Conservation (phyloP, 2,888 invertebrate species). For the Coenonympha arcania region DNA sequence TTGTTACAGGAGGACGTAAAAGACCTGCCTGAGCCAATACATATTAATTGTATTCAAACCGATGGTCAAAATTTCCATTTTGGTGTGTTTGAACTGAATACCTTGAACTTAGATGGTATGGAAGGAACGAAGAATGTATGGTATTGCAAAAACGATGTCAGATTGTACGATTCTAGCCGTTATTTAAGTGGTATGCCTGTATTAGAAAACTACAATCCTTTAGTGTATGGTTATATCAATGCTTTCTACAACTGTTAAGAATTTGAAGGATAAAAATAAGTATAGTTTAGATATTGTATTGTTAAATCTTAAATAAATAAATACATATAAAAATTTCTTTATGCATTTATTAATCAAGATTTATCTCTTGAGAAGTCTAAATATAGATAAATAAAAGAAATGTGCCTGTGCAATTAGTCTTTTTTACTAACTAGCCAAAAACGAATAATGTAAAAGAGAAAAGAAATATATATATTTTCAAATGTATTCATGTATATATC, state of each 20-base stretch:
- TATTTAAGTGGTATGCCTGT: constrained; percentile 78
- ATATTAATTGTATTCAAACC: constrained; percentile 87
- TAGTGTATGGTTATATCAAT: constrained; percentile 83
- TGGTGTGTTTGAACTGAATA: constrained; percentile 87
- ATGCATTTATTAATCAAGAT: too few species aligned
- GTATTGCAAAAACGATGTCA: constrained; percentile 79
- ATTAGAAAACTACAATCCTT: constrained; percentile 83
- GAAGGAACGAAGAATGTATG: constrained; percentile 83
- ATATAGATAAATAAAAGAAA: constrained; percentile 26
- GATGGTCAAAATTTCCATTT: constrained; percentile 86
- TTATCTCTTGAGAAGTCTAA: too few species aligned
- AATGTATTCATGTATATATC: constrained; percentile 71
- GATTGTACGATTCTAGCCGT: constrained; percentile 78
- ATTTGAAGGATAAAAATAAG: too few species aligned
- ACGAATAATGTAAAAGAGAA: constrained; percentile 28
- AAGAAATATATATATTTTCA: constrained; percentile 40
- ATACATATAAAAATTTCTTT: too few species aligned
- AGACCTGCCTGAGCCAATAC: constrained; percentile 82
- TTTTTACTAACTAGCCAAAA: constrained; percentile 24
- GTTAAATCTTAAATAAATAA: too few species aligned
- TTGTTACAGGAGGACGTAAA: constrained; percentile 72
- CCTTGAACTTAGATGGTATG: constrained; percentile 76
- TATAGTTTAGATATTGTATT: constrained; percentile 23
- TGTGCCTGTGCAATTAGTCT: constrained; percentile 15
- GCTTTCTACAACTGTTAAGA: constrained; percentile 83